Conservation (phyloP, 2,797 vertebrate species). For the Linurgus olivaceus region DNA sequence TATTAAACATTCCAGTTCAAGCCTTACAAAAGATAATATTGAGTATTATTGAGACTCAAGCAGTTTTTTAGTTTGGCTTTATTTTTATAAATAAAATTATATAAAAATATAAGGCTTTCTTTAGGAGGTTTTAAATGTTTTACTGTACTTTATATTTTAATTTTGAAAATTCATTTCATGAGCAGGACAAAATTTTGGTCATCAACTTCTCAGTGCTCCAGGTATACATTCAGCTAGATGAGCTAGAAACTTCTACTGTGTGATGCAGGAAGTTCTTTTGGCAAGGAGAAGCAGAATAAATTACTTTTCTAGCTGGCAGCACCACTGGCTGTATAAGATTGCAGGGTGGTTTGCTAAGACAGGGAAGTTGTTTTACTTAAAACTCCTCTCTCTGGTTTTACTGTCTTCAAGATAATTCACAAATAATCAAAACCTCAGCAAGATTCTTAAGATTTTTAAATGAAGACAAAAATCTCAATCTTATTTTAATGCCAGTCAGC, state of each 20-base stretch:
- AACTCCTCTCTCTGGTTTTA: not conserved
- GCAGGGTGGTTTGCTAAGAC: not conserved
- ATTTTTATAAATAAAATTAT: not conserved
- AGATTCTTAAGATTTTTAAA: not conserved
- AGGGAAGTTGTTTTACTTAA: not conserved
- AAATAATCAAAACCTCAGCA: not conserved
- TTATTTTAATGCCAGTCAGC: not conserved
- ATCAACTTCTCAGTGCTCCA: not conserved
- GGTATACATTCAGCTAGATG: fast-evolving
- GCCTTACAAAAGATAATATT: not conserved
- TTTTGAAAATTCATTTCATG: not conserved
- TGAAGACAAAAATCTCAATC: not conserved
- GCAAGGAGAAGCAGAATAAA: not conserved
- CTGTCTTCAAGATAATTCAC: not conserved
- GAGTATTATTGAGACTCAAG: not conserved
- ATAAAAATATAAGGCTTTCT: not conserved
- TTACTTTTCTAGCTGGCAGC: not conserved
- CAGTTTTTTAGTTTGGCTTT: not conserved
- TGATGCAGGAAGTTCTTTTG: too few relatives aligned
- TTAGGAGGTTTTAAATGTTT: not conserved
- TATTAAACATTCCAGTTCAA: not conserved
- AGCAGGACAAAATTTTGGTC: not conserved
- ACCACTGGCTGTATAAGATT: not conserved
- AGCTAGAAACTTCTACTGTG: not conserved
- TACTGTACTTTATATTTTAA: not conserved